Conservation (phyloP, 2,888 invertebrate genomes). For the Spodoptera exigua region DNA sequence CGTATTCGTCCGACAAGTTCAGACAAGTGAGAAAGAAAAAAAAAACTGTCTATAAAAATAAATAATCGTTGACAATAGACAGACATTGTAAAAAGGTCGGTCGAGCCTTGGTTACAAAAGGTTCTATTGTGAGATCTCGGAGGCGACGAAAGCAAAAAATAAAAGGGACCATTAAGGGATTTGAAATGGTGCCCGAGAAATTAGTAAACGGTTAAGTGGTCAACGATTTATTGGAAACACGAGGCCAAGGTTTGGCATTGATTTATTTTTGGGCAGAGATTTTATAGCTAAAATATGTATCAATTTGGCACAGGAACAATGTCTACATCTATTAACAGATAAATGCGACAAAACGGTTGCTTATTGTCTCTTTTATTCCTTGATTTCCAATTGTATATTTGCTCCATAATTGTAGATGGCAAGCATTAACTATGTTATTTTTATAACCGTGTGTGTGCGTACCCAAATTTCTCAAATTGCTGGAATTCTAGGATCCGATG, state of each 20-base stretch:
- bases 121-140: slow-evolving; percentile 48
- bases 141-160: slow-evolving; percentile 54
- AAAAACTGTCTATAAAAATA: slow-evolving; percentile 25
- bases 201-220: slow-evolving; percentile 58
- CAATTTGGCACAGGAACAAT: neutral
- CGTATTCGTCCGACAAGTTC: slow-evolving; percentile 51
- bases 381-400: no score
- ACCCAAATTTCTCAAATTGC: no score
- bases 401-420: no score
- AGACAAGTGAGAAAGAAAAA: slow-evolving; percentile 52
- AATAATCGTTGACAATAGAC: slow-evolving; percentile 53
- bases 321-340: no score
- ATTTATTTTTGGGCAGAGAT: slow-evolving; percentile 30
- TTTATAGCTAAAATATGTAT: slow-evolving; percentile 7
- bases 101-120: slow-evolving; percentile 45
- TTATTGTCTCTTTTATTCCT: no score
- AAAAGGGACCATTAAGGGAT: slow-evolving; percentile 55
- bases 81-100: slow-evolving; percentile 51
- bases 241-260: slow-evolving; percentile 24
- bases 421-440: no score
- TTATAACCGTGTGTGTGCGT: no score
- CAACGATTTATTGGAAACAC: slow-evolving; percentile 55
- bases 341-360: no score
- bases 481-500: no score
- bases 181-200: slow-evolving; percentile 58